Evolutionary conservation across 2,797 vertebrate genomes (phyloP).

Genomic region (Cyclopterus lumpus): DNA sequence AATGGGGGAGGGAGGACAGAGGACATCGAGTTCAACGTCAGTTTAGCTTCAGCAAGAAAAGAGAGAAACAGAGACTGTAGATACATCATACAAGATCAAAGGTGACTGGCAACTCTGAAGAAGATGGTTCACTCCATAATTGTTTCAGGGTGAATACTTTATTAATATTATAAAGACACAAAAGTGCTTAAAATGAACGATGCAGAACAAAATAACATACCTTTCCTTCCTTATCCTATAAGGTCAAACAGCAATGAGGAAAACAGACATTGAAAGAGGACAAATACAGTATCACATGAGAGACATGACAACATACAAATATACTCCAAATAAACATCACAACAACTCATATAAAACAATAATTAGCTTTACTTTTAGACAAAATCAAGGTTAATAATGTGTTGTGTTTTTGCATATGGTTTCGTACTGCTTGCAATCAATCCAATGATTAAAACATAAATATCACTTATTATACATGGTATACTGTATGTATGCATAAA

Average conservation of each 20-base stretch:
- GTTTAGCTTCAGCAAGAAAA: neutral
- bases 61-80: neutral
- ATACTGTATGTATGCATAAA: neutral
- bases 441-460: neutral
- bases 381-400: neutral
- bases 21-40: neutral
- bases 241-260: constrained; percentile 56
- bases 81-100: neutral
- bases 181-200: neutral
- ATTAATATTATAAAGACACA: neutral
- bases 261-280: constrained; percentile 57
- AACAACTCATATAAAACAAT: neutral
- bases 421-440: neutral
- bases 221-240: constrained; percentile 84
- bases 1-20: constrained; percentile 15
- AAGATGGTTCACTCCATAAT: neutral
- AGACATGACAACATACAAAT: constrained; percentile 54
- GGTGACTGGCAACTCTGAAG: neutral
- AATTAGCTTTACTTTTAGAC: neutral
- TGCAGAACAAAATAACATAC: constrained; percentile 58
- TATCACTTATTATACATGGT: neutral
- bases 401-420: neutral
- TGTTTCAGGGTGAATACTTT: neutral
- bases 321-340: constrained; percentile 24
- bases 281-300: constrained; percentile 43